Evolutionary conservation across 2,888 invertebrate species (phyloP).

Genomic region (Acanthosepion esculentum): DNA sequence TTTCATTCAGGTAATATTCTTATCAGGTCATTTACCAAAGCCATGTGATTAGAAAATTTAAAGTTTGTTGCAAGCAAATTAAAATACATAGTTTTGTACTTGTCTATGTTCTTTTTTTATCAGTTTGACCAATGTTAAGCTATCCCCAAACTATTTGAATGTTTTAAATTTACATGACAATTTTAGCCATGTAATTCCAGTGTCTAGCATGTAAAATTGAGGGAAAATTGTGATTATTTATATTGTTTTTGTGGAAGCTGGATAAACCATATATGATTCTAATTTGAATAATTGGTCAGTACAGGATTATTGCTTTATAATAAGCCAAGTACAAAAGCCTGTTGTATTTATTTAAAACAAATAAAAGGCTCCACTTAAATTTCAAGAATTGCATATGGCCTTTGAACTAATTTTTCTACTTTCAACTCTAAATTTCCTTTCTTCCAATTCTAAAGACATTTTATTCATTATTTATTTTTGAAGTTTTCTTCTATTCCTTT

Average conservation of each 20-base stretch:
- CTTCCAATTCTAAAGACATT: background rate
- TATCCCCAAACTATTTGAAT: background rate
- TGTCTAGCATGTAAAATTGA: background rate
- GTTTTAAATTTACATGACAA: background rate
- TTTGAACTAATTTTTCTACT: background rate
- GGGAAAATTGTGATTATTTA: background rate
- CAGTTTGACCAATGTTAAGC: background rate
- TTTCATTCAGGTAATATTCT: background rate
- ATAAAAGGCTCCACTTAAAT: background rate
- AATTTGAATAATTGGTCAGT: background rate
- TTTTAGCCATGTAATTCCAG: background rate
- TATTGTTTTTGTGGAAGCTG: background rate
- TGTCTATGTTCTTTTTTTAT: background rate
- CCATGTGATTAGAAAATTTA: background rate
- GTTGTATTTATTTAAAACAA: background rate
- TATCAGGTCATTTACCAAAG: background rate
- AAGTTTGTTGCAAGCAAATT: conserved; percentile 12
- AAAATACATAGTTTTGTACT: background rate
- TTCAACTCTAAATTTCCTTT: background rate
- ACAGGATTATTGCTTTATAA: background rate
- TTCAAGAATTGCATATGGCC: background rate
- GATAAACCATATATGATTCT: background rate
- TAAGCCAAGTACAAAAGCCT: background rate
- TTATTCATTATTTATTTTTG: background rate
- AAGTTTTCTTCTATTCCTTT: background rate